Conservation (phyloP, 2,113 vertebrate genomes). For the Apeltes quadracus region DNA sequence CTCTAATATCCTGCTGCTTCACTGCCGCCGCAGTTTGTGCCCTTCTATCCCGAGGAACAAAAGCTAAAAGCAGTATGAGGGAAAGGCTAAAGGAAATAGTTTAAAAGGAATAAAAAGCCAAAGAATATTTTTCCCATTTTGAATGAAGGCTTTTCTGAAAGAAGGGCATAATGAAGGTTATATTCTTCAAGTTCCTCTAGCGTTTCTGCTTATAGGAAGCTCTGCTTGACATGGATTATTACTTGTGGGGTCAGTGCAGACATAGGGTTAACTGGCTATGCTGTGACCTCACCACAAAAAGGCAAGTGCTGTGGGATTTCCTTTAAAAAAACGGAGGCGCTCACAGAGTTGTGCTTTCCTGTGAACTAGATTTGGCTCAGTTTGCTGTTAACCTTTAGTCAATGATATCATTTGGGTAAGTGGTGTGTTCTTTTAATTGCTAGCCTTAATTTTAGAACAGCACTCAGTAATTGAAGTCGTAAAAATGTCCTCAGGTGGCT, state of each 20-base stretch:
- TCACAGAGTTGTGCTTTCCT: conserved; percentile 36
- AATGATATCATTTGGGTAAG: conserved; percentile 70
- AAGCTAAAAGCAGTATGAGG: conserved; percentile 16
- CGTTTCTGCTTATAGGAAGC: conserved; percentile 59
- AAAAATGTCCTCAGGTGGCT: conserved; percentile 60
- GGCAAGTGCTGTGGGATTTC: conserved; percentile 52
- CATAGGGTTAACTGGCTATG: conserved; percentile 59
- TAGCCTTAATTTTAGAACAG: conserved; percentile 70
- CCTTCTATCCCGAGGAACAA: conserved; percentile 3
- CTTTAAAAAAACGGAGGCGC: conserved; percentile 10
- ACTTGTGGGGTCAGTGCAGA: conserved; percentile 59
- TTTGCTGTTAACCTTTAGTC: conserved; percentile 69
- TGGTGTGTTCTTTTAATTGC: conserved; percentile 68
- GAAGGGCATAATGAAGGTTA: conserved; percentile 39
- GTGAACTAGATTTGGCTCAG: conserved; percentile 57
- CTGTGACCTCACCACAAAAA: conserved; percentile 41
- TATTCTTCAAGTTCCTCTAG: conserved; percentile 47
- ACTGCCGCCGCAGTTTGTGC: neutral
- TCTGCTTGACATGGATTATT: conserved; percentile 59
- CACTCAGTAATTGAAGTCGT: conserved; percentile 66
- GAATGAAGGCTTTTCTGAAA: conserved; percentile 24
- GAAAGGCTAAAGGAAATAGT: conserved; percentile 12
- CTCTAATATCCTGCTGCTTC: neutral
- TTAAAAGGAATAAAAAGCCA: conserved; percentile 10
- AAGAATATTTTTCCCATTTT: neutral